Evolutionary conservation across 2,797 vertebrate species (phyloP).

Genomic region (Brachymystax lenok): DNA sequence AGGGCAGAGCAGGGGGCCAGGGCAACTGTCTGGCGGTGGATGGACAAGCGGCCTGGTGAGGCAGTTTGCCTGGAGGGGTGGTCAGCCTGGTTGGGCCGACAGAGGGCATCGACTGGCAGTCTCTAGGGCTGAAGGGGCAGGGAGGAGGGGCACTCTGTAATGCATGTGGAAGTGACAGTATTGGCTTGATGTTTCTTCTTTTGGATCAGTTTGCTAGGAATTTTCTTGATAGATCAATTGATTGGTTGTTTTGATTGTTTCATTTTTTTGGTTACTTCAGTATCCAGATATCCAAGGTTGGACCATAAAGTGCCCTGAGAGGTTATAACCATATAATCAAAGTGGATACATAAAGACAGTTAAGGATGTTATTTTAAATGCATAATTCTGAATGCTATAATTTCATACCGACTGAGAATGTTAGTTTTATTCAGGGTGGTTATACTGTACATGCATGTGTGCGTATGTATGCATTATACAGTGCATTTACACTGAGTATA

Average conservation of each 20-base stretch:
- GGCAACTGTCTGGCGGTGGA: constrained; percentile 21
- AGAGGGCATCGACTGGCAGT: constrained; percentile 18
- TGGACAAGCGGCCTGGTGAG: not conserved
- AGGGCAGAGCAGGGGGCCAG: constrained; percentile 7
- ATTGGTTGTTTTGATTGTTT: constrained; percentile 61
- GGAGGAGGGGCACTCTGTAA: constrained; percentile 42
- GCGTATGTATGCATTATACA: not conserved
- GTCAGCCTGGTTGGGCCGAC: not conserved
- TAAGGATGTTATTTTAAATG: not conserved
- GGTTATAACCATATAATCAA: not conserved
- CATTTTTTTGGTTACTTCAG: constrained; percentile 66
- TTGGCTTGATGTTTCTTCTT: constrained; percentile 47
- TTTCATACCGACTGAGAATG: not conserved
- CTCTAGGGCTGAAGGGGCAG: constrained; percentile 21
- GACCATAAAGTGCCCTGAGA: constrained; percentile 64
- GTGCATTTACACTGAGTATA: not conserved
- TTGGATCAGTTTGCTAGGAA: constrained; percentile 66
- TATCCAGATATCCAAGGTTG: constrained; percentile 66
- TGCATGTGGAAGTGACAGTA: constrained; percentile 45
- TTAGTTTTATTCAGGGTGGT: not conserved
- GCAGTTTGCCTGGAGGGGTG: not conserved
- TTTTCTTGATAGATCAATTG: constrained; percentile 61
- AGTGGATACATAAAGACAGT: not conserved
- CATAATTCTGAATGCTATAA: not conserved
- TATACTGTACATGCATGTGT: not conserved